These are phyloP conservation scores for Myrmecophaga tridactyla DNA, from an alignment of 2,113 vertebrate species.

Conservation along the genomic window DNA sequence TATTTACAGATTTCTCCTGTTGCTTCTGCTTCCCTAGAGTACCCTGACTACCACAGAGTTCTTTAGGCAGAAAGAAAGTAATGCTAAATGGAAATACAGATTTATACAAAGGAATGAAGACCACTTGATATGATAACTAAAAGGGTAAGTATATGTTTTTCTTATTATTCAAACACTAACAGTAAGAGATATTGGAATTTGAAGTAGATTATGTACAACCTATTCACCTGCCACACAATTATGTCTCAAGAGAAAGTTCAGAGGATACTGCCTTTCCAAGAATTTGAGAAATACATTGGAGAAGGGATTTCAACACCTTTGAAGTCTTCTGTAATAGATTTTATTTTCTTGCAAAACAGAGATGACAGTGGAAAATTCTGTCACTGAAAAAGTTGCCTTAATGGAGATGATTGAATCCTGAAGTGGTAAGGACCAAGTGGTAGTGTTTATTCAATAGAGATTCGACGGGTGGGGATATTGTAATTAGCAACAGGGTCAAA, in stretches of 20 bases:
- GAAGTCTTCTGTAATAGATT: background rate
- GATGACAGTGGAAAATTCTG: background rate
- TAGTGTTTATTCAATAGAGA: background rate
- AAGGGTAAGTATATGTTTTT: background rate
- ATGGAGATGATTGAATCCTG: background rate
- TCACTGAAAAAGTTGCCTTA: background rate
- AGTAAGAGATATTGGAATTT: background rate
- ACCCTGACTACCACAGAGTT: too few species aligned
- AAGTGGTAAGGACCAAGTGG: background rate
- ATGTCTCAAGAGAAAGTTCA: background rate
- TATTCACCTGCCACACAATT: background rate
- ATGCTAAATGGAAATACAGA: background rate
- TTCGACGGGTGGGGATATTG: background rate
- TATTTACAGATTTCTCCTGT: too few species aligned
- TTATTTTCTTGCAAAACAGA: background rate
- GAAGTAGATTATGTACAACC: background rate
- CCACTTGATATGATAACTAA: background rate
- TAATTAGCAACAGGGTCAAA: background rate
- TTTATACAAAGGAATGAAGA: background rate
- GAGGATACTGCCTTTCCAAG: background rate
- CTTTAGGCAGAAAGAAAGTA: background rate
- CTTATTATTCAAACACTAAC: slow-evolving; percentile 13
- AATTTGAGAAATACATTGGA: background rate
- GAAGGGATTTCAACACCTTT: background rate
- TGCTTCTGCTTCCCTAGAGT: too few species aligned